Evolutionary conservation across 2,113 vertebrate genomes (phyloP), one percentile per base, ranked within the genome.

Genomic region (Propithecus coquereli): DNA sequence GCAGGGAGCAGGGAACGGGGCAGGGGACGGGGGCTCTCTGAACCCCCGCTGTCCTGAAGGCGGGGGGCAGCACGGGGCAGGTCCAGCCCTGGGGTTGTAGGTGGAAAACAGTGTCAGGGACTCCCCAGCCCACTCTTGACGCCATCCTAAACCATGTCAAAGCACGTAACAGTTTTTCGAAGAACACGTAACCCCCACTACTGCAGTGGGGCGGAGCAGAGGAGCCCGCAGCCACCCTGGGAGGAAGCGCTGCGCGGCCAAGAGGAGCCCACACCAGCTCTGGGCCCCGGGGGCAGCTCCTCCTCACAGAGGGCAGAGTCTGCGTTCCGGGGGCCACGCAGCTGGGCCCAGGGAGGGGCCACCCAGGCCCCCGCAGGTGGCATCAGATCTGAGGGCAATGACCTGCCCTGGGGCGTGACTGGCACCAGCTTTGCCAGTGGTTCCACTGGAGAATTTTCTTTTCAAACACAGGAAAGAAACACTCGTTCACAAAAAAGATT

Each of bases 51-150:
- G 52, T 50, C 27, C 20, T 14, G 25, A 34, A 20, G 47, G 8
- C 5, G 1, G 3, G 37, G 45, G 27, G 37, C 12, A 54, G 4
- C 8, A 1, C 12, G 0, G 0, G 0, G 0, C 11, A 0, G 25
- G 22, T 1, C 6, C 10, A 14, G 20, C 17, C 27, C 8, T 57
- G 2, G 16, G 40, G 43, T 4, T 5, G 27, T 43, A 50, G n/a
- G 0, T 2, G 40, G 32, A 10, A 37, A 27, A 23, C 3, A 3
- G 3, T 2, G 5, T 3, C 22, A 70, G 27, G 11, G 47, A 14
- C 25, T 7, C 52, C 50, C 22, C 40, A 18, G 0, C 23, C 5
- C 34, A 32, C 20, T 7, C 1, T 61, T 13, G 32, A 5, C 6
- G 22, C 18, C 6, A 14, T 9, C 27, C 22, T 4, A 8, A n/a